Conservation (phyloP, 2,797 vertebrate species). For the Potorous gilbertii region DNA sequence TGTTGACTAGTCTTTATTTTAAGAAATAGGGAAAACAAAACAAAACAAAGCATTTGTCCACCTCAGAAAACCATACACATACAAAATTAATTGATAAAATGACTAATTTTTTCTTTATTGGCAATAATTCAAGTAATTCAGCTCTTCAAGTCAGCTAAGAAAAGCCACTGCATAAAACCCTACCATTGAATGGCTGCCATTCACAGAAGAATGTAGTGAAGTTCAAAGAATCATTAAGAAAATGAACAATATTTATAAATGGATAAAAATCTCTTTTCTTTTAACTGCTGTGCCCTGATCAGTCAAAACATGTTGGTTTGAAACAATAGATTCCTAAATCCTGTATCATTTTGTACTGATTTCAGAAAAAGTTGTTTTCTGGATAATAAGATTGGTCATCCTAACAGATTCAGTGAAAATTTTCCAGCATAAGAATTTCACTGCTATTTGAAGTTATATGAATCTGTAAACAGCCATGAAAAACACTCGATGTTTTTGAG, state of each 20-base stretch:
- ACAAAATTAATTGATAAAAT: conserved; percentile 71
- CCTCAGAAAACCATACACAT: conserved; percentile 64
- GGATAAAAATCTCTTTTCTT: not conserved
- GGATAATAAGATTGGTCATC: conserved; percentile 76
- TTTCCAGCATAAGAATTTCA: conserved; percentile 64
- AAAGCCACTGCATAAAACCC: conserved; percentile 59
- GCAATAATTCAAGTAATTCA: conserved; percentile 41
- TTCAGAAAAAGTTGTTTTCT: conserved; percentile 72
- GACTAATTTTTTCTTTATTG: conserved; percentile 37
- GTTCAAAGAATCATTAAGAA: conserved; percentile 58
- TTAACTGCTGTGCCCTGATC: conserved; percentile 40
- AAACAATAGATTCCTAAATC: conserved; percentile 54
- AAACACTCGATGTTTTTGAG: conserved; percentile 80
- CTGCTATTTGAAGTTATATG: conserved; percentile 60
- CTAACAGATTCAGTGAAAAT: conserved; percentile 79
- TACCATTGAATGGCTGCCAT: conserved; percentile 40
- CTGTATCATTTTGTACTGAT: conserved; percentile 63
- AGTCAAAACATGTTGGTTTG: not conserved
- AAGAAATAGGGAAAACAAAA: conserved; percentile 17
- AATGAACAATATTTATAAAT: conserved; percentile 66
- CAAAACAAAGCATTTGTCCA: conserved; percentile 38
- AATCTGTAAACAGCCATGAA: conserved; percentile 74
- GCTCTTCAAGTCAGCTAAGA: conserved; percentile 42
- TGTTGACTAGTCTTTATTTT: conserved; percentile 62
- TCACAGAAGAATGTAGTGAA: not conserved